Base-by-base conservation (phyloP, 2,888 invertebrate genomes). In the Heliconius charithonia region DNA sequence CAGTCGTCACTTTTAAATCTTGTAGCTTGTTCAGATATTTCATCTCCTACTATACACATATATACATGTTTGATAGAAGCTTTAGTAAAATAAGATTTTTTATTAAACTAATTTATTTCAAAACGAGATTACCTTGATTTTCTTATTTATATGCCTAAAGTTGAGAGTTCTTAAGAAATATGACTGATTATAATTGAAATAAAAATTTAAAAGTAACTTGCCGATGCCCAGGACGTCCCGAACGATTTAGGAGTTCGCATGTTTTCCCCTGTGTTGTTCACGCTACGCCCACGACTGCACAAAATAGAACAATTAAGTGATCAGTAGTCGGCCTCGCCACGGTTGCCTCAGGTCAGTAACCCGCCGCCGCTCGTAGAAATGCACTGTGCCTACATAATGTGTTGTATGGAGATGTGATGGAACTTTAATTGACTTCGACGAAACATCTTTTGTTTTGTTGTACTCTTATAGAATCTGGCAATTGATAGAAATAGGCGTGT, bases 241-340 rank as follows among this genome's bases (percentile, higher is more conserved):
- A 72, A 16, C 32, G 32, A 32, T 72, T 56, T 37, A 72, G 56
- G 32, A 56, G 27, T 37, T 62, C 27, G 41, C 19, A 25, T 63
- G 7, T 41, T 41, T 69, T 69, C 41, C 16, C 62, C 37, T 56
- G 51, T 41, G 73, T 74, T 41, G 73, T 74, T 37, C 73, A 63
- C 69, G 67, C 81, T 65, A 75, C 79, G 75, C 79, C 76, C 66
- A 75, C 72, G 76, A 25, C n/a, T 75, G 78, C 70, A 80, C 77
- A 79, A 82, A 81, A 80, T 81, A 80, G 80, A 81, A 80, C 80
- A 82, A 82, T 80, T 80, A 82, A 82, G 76, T 79, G 81, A 81
- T 81, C 75, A 79, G 78, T 70, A 51, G 79, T 70, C 75, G 80
- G 65, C 80, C 70, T 74, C 74, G 75, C 63, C 41, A 66, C 73